phyloP scores from a whole-genome alignment of 2,888 invertebrate species.

The Magallana nippona region DNA sequence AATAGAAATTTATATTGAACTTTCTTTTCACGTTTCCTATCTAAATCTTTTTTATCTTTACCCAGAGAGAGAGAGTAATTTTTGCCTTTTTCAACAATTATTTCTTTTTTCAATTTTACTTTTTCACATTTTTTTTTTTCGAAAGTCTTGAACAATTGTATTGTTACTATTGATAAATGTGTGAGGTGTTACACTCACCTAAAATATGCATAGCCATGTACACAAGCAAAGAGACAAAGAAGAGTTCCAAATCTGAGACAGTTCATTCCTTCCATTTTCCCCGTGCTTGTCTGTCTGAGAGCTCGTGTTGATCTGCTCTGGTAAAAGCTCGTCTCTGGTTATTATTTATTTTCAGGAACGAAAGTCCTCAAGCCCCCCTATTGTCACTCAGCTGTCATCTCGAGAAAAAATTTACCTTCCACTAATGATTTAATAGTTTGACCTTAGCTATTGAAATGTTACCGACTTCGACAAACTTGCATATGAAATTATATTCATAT shows the following conservation, averaged over 20 bases:
- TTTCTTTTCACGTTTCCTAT: no score
- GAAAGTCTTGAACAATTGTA: no score
- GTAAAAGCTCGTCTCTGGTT: neutral
- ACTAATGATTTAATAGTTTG: neutral
- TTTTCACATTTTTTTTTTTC: no score
- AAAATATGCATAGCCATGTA: slow-evolving; percentile 10
- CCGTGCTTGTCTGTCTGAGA: slow-evolving; percentile 20
- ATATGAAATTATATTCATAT: neutral
- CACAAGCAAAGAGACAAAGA: slow-evolving; percentile 11
- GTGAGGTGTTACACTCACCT: neutral
- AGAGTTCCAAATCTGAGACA: slow-evolving; percentile 32
- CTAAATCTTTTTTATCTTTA: no score
- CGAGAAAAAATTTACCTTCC: slow-evolving; percentile 17
- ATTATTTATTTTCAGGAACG: slow-evolving; percentile 32
- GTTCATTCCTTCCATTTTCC: slow-evolving; percentile 7
- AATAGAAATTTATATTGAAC: neutral
- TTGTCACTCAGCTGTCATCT: slow-evolving; percentile 18
- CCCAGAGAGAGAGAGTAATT: no score
- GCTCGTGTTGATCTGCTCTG: slow-evolving; percentile 29
- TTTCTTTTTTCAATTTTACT: no score
- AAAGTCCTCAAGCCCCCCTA: neutral
- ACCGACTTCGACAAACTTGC: slow-evolving; percentile 10
- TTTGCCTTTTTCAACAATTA: no score
- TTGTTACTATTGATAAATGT: no score
- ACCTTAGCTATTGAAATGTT: slow-evolving; percentile 26